These are phyloP conservation scores for Oncorhynchus gorbuscha DNA, from an alignment of 2,113 vertebrate species.

Conservation along the genomic window DNA sequence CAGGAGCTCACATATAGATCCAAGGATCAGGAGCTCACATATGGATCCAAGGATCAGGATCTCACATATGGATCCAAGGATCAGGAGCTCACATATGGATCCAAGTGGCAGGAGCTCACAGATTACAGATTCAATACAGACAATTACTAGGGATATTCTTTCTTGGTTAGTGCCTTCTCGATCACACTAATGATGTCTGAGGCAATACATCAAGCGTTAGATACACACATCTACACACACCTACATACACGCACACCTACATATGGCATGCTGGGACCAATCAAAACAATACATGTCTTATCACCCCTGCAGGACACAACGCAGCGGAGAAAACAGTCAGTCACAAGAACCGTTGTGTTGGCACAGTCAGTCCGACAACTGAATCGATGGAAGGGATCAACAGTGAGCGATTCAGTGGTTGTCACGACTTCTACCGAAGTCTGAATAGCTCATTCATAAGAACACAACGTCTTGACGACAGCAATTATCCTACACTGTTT, in stretches of 20 bases:
- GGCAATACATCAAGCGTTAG: too few species aligned
- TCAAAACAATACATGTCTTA: slow-evolving; percentile 49
- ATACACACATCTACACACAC: slow-evolving; percentile 9
- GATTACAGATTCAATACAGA: too few species aligned
- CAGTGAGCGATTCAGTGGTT: neutral
- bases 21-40: too few species aligned
- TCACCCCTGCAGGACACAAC: slow-evolving; percentile 37
- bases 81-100: too few species aligned
- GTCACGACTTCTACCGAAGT: too few species aligned
- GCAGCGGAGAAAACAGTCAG: slow-evolving; percentile 16
- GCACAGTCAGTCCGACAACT: neutral
- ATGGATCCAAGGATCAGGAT: too few species aligned
- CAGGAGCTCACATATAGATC: too few species aligned
- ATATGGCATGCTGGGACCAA: slow-evolving; percentile 35
- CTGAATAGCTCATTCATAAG: neutral
- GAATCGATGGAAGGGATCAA: too few species aligned
- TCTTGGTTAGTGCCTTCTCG: too few species aligned
- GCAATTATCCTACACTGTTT: neutral
- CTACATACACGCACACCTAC: slow-evolving; percentile 22
- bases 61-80: too few species aligned
- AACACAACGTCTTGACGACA: neutral
- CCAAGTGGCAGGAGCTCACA: too few species aligned
- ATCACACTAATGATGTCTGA: slow-evolving; percentile 1
- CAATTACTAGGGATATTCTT: too few species aligned
- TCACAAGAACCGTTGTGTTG: slow-evolving; percentile 18